These are phyloP conservation scores for Apamea crenata DNA, from an alignment of 2,888 invertebrate genomes.

Conservation along the genomic window DNA sequence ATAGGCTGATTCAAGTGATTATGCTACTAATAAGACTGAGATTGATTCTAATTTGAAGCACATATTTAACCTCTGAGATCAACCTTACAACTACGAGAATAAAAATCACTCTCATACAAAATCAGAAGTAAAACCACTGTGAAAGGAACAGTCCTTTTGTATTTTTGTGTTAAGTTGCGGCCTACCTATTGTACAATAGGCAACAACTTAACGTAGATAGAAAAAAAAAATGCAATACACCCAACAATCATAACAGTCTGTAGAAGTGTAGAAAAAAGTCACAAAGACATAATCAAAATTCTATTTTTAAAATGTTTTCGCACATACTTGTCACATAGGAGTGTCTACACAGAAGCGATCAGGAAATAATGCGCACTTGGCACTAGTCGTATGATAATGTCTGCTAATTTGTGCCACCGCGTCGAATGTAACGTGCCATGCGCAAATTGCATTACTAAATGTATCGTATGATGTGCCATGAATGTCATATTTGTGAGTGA, in stretches of 20 bases:
- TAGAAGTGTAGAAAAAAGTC: neutral
- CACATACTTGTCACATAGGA: neutral
- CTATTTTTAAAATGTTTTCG: neutral
- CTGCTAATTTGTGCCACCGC: constrained; percentile 61
- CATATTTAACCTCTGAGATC: neutral
- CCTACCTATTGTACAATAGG: neutral
- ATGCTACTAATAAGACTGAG: neutral
- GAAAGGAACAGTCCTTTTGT: too few relatives aligned
- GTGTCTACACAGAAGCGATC: constrained; percentile 25
- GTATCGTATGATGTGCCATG: constrained; percentile 23
- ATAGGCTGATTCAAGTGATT: too few relatives aligned
- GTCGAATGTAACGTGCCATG: constrained; percentile 33
- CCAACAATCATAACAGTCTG: neutral
- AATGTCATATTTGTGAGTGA: constrained; percentile 19
- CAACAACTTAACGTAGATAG: too few relatives aligned
- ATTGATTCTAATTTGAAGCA: neutral
- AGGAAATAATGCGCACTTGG: constrained; percentile 67
- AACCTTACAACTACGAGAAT: neutral
- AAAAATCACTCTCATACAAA: neutral
- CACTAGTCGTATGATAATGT: constrained; percentile 46
- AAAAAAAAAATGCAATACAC: neutral
- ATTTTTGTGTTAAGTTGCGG: too few relatives aligned
- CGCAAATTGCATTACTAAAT: constrained; percentile 53
- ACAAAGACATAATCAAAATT: constrained; percentile 3
- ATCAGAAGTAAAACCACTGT: neutral